Evolutionary conservation across 2,888 invertebrate genomes (phyloP), one percentile per base, ranked within the genome.

Genomic region (Bugulina stolonifera): DNA sequence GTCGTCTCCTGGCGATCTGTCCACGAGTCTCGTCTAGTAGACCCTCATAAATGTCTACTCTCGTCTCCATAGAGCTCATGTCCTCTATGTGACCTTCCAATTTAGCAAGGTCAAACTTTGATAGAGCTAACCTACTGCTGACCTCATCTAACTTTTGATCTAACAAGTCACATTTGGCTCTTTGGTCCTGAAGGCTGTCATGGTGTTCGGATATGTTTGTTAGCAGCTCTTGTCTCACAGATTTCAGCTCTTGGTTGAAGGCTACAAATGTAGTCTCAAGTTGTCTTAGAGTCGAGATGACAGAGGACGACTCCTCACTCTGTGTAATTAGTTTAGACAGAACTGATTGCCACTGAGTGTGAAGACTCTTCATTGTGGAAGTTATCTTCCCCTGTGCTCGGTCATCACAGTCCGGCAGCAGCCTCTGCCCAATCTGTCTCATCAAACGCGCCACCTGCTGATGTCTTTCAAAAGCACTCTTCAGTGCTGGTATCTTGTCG

Each of bases 381-480:
- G 64, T 64, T 64, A 64, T 34, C 64, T 64, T 64, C 32, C 34
- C 34, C 32, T 34, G 64, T 2, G 64, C 64, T 34, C 32, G 2
- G 10, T 32, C 32, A 32, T 64, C 64, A 32, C 64, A 64, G 32
- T 64, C 64, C 14, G 64, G 64, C 32, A 64, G 32, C 32, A 64
- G n/a, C 32, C 64, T 27, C 32, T 64, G 64, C 14, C 64, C 64
- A 14, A 64, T 34, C n/a, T 64, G 64, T n/a, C 64, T 64, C 64
- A 64, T 64, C 10, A 64, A 32, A 10, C 22, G 64, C n/a, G 64
- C 64, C 3, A 64, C 64, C 32, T 64, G 64, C 64, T 64, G 64
- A 32, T 64, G 64, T 27, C 64, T 64, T 27, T 64, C 64, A 32
- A 64, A 64, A n/a, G 64, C 64, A 34, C 64, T 64, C 64, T 64